Evolutionary conservation across 2,888 invertebrate genomes (phyloP), one percentile per base, ranked within the genome.

Genomic region (Philhelius pedissequus): DNA sequence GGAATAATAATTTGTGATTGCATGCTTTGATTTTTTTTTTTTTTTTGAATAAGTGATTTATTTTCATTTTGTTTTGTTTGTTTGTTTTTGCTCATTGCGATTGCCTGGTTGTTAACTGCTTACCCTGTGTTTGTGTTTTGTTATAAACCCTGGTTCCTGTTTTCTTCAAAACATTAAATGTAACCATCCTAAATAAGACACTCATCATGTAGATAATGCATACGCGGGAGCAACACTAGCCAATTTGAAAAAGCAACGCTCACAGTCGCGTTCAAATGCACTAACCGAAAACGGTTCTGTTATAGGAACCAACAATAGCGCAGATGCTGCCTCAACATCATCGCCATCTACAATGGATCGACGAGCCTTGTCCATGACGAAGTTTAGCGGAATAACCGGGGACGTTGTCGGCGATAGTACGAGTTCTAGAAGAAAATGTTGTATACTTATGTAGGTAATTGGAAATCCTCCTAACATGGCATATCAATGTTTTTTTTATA

Each of bases 201-300:
- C 88, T 87, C 88, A 88, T 81, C 88, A 88, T 87, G 83, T 88
- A 82, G 88, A 88, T 86, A 87, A 87, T 77, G 86, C 88, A 62
- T 86, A 87, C 69, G 87, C 89, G 70, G 90, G 91, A 87, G 91
- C 92, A 86, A 98, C 98, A 64, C 93, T 98, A 88, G 96, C 98
- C 69, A 98, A 98, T 92, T 93, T 98, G 91, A 98, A 98, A 92
- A 97, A 97, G 91, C 97, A 98, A 90, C 94, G 98, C 86, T 94
- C 97, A 86, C 96, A 96, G 89, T 96, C 95, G 88, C 93, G 97
- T 88, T 93, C 92, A 88, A 92, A 91, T 89, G 92, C 91, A 87
- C 79, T 87, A 87, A 89, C 91, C 79, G 92, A 92, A 88, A 92
- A 91, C 88, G 93, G 93, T 89, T 91, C 92, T 87, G 91, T 92